These are phyloP conservation scores for Bombus affinis DNA, from an alignment of 1,140 invertebrate species.

Conservation along the genomic window DNA sequence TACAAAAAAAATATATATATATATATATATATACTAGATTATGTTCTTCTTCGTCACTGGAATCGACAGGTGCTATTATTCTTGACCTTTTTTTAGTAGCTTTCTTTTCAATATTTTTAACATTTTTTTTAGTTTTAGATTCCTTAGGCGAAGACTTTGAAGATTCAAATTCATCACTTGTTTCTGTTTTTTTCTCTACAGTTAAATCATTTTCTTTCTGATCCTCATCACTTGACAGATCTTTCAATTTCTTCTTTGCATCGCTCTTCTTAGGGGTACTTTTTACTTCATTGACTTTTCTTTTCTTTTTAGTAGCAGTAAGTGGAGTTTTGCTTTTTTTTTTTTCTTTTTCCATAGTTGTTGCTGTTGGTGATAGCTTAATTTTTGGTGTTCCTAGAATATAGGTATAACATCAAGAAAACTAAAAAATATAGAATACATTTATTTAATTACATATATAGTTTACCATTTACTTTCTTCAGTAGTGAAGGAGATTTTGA, in stretches of 20 bases:
- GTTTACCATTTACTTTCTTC: constrained; percentile 39
- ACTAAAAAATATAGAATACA: not conserved
- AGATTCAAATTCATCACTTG: not conserved
- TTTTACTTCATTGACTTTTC: constrained; percentile 10
- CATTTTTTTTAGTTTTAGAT: not conserved
- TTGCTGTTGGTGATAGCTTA: constrained; percentile 14
- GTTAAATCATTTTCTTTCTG: not conserved
- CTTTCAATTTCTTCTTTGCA: not conserved
- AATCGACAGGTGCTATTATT: constrained; percentile 66
- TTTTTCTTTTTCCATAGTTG: constrained; percentile 37
- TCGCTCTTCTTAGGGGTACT: not conserved
- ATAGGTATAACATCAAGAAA: not conserved
- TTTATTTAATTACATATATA: constrained; percentile 6
- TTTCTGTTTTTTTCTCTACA: constrained; percentile 4
- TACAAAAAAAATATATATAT: not conserved
- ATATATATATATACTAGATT: constrained; percentile 63
- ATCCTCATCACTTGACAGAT: not conserved
- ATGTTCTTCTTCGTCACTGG: constrained; percentile 74
- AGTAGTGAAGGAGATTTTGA: constrained; percentile 37
- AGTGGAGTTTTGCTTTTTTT: constrained; percentile 32
- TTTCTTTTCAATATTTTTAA: constrained; percentile 3
- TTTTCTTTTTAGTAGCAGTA: constrained; percentile 37
- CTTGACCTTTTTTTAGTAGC: constrained; percentile 51
- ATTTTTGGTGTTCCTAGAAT: constrained; percentile 38
- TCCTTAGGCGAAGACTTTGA: constrained; percentile 18